phyloP scores from a whole-genome alignment of 2,113 vertebrate genomes.

The Pluvialis apricaria region DNA sequence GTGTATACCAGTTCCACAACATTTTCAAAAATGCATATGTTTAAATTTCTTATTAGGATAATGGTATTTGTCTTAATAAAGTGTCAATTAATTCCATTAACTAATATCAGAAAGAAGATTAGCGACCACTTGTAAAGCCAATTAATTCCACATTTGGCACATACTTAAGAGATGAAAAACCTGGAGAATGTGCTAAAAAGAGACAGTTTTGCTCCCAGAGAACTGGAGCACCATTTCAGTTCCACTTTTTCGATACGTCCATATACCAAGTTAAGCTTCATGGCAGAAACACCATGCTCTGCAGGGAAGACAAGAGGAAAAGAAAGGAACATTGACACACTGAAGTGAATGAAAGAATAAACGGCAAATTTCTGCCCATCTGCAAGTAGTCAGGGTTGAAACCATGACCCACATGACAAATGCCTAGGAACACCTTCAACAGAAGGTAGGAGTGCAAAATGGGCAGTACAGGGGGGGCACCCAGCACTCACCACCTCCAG shows the following conservation, averaged over 20 bases:
- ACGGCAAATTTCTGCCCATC: neutral
- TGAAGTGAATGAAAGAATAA: neutral
- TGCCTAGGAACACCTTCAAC: neutral
- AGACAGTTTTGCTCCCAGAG: neutral
- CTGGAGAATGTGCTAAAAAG: neutral
- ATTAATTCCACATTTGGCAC: neutral
- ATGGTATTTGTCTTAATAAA: neutral
- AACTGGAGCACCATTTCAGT: neutral
- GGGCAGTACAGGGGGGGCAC: neutral
- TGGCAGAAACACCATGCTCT: neutral
- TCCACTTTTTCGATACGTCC: neutral
- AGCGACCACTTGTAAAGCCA: neutral
- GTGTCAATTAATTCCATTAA: neutral
- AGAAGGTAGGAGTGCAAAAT: neutral
- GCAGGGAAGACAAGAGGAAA: neutral
- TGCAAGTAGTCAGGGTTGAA: neutral
- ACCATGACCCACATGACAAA: neutral
- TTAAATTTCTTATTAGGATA: neutral
- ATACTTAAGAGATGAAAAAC: neutral
- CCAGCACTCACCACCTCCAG: neutral
- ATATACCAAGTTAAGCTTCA: neutral
- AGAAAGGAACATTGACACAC: neutral
- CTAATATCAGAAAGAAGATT: neutral
- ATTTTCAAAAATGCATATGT: neutral
- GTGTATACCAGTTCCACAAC: neutral